phyloP scores from a whole-genome alignment of 2,113 vertebrate genomes.

The Hiodon alosoides region DNA sequence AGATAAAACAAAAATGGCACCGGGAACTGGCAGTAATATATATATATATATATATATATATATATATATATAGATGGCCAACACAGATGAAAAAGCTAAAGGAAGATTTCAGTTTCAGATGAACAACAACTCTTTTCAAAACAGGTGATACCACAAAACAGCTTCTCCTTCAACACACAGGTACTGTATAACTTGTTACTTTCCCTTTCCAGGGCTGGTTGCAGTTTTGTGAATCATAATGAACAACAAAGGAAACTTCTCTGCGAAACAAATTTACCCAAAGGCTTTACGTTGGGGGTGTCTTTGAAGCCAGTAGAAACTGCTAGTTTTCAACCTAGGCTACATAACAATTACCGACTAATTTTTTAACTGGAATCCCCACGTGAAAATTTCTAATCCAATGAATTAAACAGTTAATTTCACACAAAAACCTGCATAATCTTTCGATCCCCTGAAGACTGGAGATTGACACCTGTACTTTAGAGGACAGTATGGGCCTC shows the following conservation, averaged over 20 bases:
- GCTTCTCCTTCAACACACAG: background rate
- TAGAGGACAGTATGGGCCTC: background rate
- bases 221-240: too few species aligned
- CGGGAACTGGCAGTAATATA: conserved; percentile 34
- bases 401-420: too few species aligned
- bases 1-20: background rate
- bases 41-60: too few species aligned
- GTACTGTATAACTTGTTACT: background rate
- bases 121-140: conserved; percentile 31
- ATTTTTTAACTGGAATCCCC: background rate
- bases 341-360: too few species aligned
- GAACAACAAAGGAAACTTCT: too few species aligned
- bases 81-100: conserved; percentile 59
- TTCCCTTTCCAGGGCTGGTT: background rate
- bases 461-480: background rate
- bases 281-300: too few species aligned
- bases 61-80: conserved; percentile 33
- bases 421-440: too few species aligned
- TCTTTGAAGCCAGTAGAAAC: too few species aligned
- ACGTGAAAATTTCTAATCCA: background rate
- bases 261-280: too few species aligned
- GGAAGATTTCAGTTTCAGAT: conserved; percentile 56
- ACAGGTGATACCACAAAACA: conserved; percentile 39
- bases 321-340: too few species aligned
- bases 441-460: background rate